Evolutionary conservation across 2,888 invertebrate genomes (phyloP), one percentile per base, ranked within the genome.

Genomic region (Hypena proboscidalis): DNA sequence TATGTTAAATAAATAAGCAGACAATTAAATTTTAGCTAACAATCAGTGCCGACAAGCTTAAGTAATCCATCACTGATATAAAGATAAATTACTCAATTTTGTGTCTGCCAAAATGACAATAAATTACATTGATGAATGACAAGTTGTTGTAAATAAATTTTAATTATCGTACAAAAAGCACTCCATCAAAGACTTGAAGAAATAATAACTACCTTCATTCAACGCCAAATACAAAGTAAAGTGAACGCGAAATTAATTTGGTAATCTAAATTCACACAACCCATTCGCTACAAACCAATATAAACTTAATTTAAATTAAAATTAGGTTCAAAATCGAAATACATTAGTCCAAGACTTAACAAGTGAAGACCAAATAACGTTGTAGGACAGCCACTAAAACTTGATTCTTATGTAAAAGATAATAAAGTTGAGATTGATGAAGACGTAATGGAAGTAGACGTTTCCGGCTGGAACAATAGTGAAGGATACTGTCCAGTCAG

Each of bases 381-480:
- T 33, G 32, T n/a, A 38, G 7, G 22, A n/a, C n/a, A 22, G 22
- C 6, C 40, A 34, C 29, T 43, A 8, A 23, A 60, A 41, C 43
- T 39, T 55, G 22, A 43, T 30, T 36, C 46, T 59, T 55, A 61
- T 39, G 2, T 0, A 0, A 9, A 3, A n/a, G 3, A 34, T n/a
- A 22, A 52, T 47, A 61, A 47, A 56, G 56, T 52, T 25, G 4
- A 33, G 41, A 30, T 30, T 45, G 33, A 50, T 37, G 21, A 37
- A 44, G 30, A 21, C 43, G 11, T 32, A 42, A 38, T 41, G 38
- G 30, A 42, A 32, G 58, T 53, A 30, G 38, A 56, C 30, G 54
- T 50, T 51, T 70, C 71, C 66, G 61, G 47, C 51, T 38, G 44
- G 53, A 66, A 73, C 74, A 73, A 73, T 67, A 48, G 63, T 42